Evolutionary conservation across 1,140 invertebrate genomes (phyloP), one percentile per base, ranked within the genome.

Genomic region (Pogonognathellus flavescens): DNA sequence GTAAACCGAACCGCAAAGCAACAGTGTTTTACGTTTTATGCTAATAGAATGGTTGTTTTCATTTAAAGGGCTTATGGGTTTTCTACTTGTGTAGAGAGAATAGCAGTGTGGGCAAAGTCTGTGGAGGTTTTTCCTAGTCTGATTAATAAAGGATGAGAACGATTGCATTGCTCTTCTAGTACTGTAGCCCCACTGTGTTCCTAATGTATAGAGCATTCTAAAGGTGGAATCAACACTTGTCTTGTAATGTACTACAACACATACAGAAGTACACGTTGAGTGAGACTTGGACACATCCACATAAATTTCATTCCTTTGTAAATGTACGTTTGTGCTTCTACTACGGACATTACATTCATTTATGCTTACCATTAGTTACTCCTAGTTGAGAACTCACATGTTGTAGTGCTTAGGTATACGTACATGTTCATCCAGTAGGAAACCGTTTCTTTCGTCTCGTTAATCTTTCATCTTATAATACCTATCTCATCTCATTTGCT

Each of bases 401-500:
- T 25, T 25, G 10, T 13, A 60, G 16, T 60, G 6, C n/a, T 60
- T 31, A 4, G 20, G 14, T 25, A 66, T 66, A 66, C 11, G 25
- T 66, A 25, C 62, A 25, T 66, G 20, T 66, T 66, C 25, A 66
- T 25, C 62, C 22, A 25, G 49, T 16, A n/a, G 41, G 53, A 57
- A n/a, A 49, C 41, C 18, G 25, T 76, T 76, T 49, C 70, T 76
- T 50, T 18, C 70, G 25, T 76, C 41, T 76, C 70, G 70, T 76
- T 76, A 76, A 76, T 76, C 70, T 76, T 76, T 76, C 70, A 76
- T 76, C 70, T 76, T 41, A 76, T 76, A 76, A 41, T 41, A 41
- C 31, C 31, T 50, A 76, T 76, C 70, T 76, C 70, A 76, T 76
- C 70, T 76, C 70, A 76, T 76, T 76, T 76, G 70, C 70, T 76